These are phyloP conservation scores for Epirrhoe tristata DNA, from an alignment of 2,888 invertebrate genomes.

Conservation along the genomic window DNA sequence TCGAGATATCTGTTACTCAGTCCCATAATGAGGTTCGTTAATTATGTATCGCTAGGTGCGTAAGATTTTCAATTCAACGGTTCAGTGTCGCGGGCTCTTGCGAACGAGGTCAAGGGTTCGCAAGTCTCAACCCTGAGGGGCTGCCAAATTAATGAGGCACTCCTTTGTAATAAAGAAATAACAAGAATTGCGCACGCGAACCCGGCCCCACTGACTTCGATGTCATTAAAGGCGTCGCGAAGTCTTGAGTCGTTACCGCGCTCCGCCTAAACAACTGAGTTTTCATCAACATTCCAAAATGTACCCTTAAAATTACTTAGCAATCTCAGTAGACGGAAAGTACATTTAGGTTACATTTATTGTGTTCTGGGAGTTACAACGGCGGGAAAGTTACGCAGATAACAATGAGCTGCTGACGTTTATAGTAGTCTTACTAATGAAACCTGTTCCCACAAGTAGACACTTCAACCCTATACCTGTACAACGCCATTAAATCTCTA, in stretches of 20 bases:
- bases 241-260: slow-evolving; percentile 80
- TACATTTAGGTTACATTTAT: slow-evolving; percentile 48
- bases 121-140: slow-evolving; percentile 83
- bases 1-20: slow-evolving; percentile 69
- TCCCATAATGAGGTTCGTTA: slow-evolving; percentile 82
- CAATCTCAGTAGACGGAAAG: slow-evolving; percentile 48
- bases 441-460: slow-evolving; percentile 7
- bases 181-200: slow-evolving; percentile 85
- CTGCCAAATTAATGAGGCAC: slow-evolving; percentile 86
- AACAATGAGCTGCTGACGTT: slow-evolving; percentile 13
- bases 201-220: slow-evolving; percentile 74
- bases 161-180: slow-evolving; percentile 86
- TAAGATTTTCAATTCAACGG: slow-evolving; percentile 73
- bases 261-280: slow-evolving; percentile 76
- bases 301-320: slow-evolving; percentile 60
- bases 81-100: slow-evolving; percentile 76
- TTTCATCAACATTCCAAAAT: slow-evolving; percentile 69
- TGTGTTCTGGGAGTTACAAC: slow-evolving; percentile 37
- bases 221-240: slow-evolving; percentile 81
- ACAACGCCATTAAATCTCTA: neutral
- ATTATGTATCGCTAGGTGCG: slow-evolving; percentile 83
- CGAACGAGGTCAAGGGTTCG: slow-evolving; percentile 84
- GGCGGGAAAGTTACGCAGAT: slow-evolving; percentile 27
- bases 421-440: slow-evolving; percentile 10
- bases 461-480: neutral